phyloP scores from a whole-genome alignment of 2,888 invertebrate species.

The Hypsopygia costalis region DNA sequence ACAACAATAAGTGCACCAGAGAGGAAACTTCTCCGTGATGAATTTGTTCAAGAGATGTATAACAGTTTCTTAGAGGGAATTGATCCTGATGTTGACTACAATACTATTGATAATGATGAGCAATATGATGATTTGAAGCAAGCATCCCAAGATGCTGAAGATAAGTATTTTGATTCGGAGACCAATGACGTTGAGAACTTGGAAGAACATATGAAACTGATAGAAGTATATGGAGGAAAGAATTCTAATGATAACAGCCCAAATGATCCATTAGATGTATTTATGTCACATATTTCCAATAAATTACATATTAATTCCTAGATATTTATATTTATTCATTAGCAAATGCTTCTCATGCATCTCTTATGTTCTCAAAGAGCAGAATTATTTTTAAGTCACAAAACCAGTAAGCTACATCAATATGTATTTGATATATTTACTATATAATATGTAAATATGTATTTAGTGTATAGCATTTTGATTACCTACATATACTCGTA shows the following conservation, averaged over 20 bases:
- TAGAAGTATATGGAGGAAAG: conserved; percentile 52
- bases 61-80: conserved; percentile 90
- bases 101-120: conserved; percentile 88
- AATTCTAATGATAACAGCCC: conserved; percentile 29
- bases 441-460: too few species aligned
- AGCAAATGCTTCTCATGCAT: too few species aligned
- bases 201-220: conserved; percentile 61
- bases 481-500: too few species aligned
- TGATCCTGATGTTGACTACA: conserved; percentile 91
- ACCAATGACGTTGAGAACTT: conserved; percentile 80
- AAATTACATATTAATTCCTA: conserved; percentile 33
- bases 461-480: too few species aligned
- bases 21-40: conserved; percentile 85
- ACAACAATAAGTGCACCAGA: conserved; percentile 78
- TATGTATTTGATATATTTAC: too few species aligned
- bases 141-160: conserved; percentile 88
- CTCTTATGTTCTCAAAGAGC: too few species aligned
- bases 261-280: conserved; percentile 87
- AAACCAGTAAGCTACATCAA: too few species aligned
- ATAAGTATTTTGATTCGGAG: conserved; percentile 94
- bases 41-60: conserved; percentile 93
- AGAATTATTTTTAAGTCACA: too few species aligned
- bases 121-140: conserved; percentile 88
- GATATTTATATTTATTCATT: conserved; percentile 9
- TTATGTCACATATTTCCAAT: conserved; percentile 82